These are phyloP conservation scores for Porites lutea DNA, from an alignment of 64 coral and sea anemone species.

Conservation along the genomic window DNA sequence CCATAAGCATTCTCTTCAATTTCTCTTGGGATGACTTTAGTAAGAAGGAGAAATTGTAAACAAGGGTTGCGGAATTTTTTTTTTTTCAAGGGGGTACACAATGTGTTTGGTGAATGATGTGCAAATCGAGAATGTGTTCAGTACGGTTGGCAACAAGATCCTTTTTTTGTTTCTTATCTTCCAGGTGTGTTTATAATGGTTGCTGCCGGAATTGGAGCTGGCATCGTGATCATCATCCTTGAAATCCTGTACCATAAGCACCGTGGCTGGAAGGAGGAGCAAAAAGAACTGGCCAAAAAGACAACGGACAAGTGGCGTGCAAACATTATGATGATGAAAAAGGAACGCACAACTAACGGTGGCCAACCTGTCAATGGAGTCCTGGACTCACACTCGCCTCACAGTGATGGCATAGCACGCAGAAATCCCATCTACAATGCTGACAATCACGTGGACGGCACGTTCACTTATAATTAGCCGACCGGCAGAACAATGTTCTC, in stretches of 20 bases:
- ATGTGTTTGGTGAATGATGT: no score
- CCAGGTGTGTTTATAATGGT: conserved; percentile 99
- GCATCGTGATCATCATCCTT: conserved; percentile 92
- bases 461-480: conserved; percentile 77
- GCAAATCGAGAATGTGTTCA: no score
- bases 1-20: no score
- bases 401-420: conserved; percentile 78
- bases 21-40: no score
- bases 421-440: conserved; percentile 91
- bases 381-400: conserved; percentile 15
- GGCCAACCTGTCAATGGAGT: conserved; percentile 77
- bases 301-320: conserved; percentile 96
- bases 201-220: conserved; percentile 92
- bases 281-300: conserved; percentile 91
- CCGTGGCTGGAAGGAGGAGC: conserved; percentile 93
- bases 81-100: no score
- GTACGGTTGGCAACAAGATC: no score
- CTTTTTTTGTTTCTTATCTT: neutral
- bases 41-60: no score
- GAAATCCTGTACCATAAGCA: conserved; percentile 99
- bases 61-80: no score
- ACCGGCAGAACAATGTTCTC: neutral
- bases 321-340: conserved; percentile 94
- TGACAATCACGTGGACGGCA: conserved; percentile 75
- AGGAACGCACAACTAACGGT: conserved; percentile 49